Evolutionary conservation across 2,888 invertebrate species (phyloP), one percentile per base, ranked within the genome.

Genomic region (Zeuzera pyrina): DNA sequence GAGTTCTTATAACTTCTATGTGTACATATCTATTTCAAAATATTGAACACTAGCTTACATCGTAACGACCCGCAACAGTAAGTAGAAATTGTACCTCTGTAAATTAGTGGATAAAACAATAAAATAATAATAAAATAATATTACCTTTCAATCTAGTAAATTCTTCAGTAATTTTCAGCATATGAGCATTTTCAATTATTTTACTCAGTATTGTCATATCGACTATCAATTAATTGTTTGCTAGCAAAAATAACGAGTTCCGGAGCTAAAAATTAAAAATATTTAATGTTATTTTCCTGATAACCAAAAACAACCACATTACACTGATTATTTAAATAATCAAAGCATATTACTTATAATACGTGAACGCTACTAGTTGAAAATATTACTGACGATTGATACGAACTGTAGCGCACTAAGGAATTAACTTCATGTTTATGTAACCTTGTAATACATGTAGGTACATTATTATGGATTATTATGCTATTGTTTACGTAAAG

Each of bases 121-220:
- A 22, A 22, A 22, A 22, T 22, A 22, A 10, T 6, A 10, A 10
- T 22, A n/a, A 21, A 30, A 23, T 19, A 31, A 47, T n/a, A 57
- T 62, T 63, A 84, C 86, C 85, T 61, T 66, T 59, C 35, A 85
- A 45, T 40, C 85, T 65, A 36, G 52, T 54, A 47, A 84, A 84
- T 49, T 85, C 83, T 2, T 62, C 52, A 12, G 59, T 53, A 38
- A 85, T 84, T 32, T 48, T 63, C 35, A 56, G 45, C 71, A 79
- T 73, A 37, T 70, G 63, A 19, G 69, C 66, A 43, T 65, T 48
- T 33, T 65, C 68, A 41, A 85, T 73, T 34, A 84, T 60, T 57
- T 64, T 65, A 49, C 79, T 81, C 39, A 76, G 47, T 30, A 52
- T 48, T 32, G 52, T 61, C 78, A 79, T 78, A 31, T 39, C 41